phyloP scores from a whole-genome alignment of 2,797 vertebrate genomes.

The Bufotes viridis region DNA sequence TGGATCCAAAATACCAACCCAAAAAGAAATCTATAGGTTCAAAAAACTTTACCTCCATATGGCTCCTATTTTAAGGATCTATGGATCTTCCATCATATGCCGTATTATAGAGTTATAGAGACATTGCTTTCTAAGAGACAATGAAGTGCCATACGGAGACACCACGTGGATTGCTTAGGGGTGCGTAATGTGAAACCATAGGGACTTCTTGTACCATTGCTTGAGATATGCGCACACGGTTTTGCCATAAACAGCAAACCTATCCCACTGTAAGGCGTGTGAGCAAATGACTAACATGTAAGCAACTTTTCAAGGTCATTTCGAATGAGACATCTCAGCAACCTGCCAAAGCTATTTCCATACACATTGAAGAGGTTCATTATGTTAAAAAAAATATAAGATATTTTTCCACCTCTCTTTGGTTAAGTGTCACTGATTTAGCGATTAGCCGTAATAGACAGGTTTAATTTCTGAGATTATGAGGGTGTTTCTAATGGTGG shows the following conservation, averaged over 20 bases:
- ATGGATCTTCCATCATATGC: no score
- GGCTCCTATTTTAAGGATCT: no score
- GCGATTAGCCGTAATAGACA: slow-evolving; percentile 71
- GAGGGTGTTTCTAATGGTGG: slow-evolving; percentile 70
- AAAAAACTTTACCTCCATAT: no score
- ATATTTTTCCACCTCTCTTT: slow-evolving; percentile 35
- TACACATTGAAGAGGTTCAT: slow-evolving; percentile 36
- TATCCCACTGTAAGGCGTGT: not conserved
- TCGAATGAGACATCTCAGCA: not conserved
- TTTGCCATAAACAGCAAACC: not conserved
- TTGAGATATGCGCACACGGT: no score
- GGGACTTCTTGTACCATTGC: not conserved
- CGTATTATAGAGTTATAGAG: no score
- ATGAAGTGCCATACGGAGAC: no score
- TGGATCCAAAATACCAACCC: no score
- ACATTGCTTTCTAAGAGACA: no score
- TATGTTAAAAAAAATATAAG: slow-evolving; percentile 29
- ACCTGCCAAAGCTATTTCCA: slow-evolving; percentile 4
- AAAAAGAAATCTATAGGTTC: no score
- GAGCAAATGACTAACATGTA: not conserved
- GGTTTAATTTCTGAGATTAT: slow-evolving; percentile 74
- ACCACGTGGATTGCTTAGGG: no score
- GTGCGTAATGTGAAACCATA: not conserved
- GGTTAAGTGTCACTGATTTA: slow-evolving; percentile 69
- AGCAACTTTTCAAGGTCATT: slow-evolving; percentile 34